Evolutionary conservation across 1,140 invertebrate species (phyloP).

Genomic region (Atta texana): DNA sequence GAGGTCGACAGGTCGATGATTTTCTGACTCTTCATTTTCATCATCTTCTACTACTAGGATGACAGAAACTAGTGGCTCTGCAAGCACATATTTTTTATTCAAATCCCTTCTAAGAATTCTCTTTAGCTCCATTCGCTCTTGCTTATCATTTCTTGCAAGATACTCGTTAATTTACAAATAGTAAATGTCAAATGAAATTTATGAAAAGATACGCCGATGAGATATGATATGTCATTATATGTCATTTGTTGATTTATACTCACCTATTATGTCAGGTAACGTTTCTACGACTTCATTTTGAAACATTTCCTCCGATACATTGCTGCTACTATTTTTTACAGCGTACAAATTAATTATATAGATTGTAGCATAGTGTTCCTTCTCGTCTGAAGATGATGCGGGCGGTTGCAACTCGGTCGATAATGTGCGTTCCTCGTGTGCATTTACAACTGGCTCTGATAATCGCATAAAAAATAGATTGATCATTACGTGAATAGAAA

Average conservation of each 20-base stretch:
- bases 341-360: constrained; percentile 83
- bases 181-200: constrained; percentile 22
- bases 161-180: background rate
- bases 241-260: constrained; percentile 2
- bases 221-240: background rate
- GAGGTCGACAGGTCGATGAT: constrained; percentile 74
- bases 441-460: constrained; percentile 15
- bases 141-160: background rate
- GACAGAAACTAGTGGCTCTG: constrained; percentile 81
- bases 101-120: background rate
- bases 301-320: constrained; percentile 69
- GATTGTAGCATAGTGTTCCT: constrained; percentile 67
- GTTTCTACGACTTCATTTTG: constrained; percentile 63
- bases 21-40: constrained; percentile 75
- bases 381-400: constrained; percentile 67
- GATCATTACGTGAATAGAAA: constrained; percentile 19
- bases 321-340: constrained; percentile 79
- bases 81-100: constrained; percentile 26
- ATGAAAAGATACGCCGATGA: background rate
- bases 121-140: background rate
- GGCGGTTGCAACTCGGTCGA: constrained; percentile 79
- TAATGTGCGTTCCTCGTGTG: constrained; percentile 70
- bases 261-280: constrained; percentile 70
- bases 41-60: constrained; percentile 80
- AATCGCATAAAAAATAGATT: background rate